A percentile compares a stretch with the other conserved stretches of the same genome.
phyloP scores from a whole-genome alignment of 2,888 invertebrate genomes.

The Griposia aprilina region DNA sequence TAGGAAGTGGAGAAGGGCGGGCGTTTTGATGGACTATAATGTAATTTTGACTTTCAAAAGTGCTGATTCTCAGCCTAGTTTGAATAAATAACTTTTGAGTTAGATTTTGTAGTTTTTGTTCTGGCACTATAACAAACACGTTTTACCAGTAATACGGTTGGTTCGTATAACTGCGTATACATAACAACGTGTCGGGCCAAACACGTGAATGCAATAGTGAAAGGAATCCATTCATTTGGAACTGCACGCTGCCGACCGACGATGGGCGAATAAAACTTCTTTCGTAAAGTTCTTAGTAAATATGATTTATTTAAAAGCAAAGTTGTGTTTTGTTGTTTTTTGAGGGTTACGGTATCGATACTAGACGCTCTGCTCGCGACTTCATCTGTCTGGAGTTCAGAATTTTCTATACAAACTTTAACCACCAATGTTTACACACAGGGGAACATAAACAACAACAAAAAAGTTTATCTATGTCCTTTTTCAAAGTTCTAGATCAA shows the following conservation, averaged over 20 bases:
- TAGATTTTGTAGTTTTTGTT: no score
- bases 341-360: neutral
- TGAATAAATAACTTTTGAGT: no score
- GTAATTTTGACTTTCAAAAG: no score
- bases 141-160: conserved; percentile 20
- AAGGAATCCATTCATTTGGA: conserved; percentile 49
- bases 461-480: neutral
- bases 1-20: no score
- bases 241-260: conserved; percentile 9
- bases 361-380: neutral
- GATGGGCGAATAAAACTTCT: conserved; percentile 11
- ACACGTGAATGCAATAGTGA: conserved; percentile 53
- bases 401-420: neutral
- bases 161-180: neutral
- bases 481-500: neutral
- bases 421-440: neutral
- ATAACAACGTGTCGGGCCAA: conserved; percentile 24
- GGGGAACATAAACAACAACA: neutral
- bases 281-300: neutral
- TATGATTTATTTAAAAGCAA: neutral
- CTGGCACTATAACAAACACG: conserved; percentile 29
- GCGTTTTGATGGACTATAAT: no score
- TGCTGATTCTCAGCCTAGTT: no score
- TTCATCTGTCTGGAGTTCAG: neutral
- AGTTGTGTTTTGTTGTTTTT: neutral